phyloP scores from a whole-genome alignment of 2,888 invertebrate genomes.

The Acronicta leporina region DNA sequence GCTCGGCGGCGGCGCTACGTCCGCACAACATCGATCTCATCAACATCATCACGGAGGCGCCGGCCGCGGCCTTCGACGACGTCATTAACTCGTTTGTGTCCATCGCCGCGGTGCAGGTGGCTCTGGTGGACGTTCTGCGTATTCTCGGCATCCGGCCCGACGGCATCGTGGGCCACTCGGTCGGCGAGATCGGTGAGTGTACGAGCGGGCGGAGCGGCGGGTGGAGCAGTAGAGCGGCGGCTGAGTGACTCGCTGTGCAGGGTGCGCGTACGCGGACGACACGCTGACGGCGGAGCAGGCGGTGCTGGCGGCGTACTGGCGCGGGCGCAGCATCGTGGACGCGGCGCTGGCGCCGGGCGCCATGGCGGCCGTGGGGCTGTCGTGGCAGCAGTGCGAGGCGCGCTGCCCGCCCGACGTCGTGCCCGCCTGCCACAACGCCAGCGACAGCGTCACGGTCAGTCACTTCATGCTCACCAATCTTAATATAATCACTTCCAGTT shows the following conservation, averaged over 20 bases:
- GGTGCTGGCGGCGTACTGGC: constrained; percentile 97
- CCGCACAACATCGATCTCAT: constrained; percentile 95
- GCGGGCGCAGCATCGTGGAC: constrained; percentile 95
- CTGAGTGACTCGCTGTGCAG: constrained; percentile 71
- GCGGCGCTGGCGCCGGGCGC: constrained; percentile 92
- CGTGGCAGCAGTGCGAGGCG: constrained; percentile 94
- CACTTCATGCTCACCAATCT: too few species aligned
- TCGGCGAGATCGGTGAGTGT: constrained; percentile 93
- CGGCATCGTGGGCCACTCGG: constrained; percentile 98
- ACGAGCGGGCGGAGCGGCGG: neutral
- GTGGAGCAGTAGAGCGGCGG: neutral
- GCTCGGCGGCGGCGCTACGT: constrained; percentile 93
- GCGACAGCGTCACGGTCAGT: constrained; percentile 95
- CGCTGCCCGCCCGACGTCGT: constrained; percentile 94
- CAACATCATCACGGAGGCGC: constrained; percentile 93
- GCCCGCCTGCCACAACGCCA: constrained; percentile 98
- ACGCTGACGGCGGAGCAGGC: constrained; percentile 98
- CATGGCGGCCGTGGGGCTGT: constrained; percentile 98
- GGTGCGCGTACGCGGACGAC: constrained; percentile 99
- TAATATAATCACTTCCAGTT: too few species aligned
- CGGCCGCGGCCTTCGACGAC: constrained; percentile 94
- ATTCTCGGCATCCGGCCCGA: constrained; percentile 94
- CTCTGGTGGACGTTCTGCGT: constrained; percentile 96
- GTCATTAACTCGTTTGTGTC: constrained; percentile 97
- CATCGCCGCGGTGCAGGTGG: constrained; percentile 98